Percentiles rank a stretch among this genome's conserved stretches.
These are phyloP conservation scores for Aptenodytes forsteri DNA, from an alignment of 2,113 vertebrate genomes.

Conservation along the genomic window DNA sequence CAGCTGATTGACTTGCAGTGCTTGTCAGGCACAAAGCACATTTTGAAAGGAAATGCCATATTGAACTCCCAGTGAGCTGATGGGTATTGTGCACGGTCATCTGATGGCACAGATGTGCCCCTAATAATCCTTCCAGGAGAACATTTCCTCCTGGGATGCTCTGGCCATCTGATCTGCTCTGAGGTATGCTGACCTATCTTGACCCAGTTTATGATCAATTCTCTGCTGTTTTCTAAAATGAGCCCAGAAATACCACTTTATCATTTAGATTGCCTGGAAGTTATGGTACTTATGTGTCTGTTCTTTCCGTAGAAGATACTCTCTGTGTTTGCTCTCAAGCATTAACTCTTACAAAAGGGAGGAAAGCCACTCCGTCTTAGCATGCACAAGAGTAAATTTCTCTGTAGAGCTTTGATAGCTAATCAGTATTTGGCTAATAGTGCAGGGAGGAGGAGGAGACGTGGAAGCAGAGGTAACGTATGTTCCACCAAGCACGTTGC, in stretches of 20 bases:
- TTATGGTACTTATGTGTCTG: neutral
- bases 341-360: neutral
- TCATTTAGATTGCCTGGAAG: slow-evolving; percentile 37
- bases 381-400: neutral
- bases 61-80: slow-evolving; percentile 48
- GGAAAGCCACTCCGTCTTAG: neutral
- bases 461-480: neutral
- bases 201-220: slow-evolving; percentile 66
- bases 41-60: slow-evolving; percentile 61
- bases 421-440: neutral
- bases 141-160: slow-evolving; percentile 53
- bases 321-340: neutral
- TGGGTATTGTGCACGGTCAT: slow-evolving; percentile 51
- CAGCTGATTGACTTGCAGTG: slow-evolving; percentile 29
- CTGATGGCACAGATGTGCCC: slow-evolving; percentile 66
- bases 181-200: slow-evolving; percentile 58
- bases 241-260: slow-evolving; percentile 21
- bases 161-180: slow-evolving; percentile 61
- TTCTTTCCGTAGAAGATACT: neutral
- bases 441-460: neutral
- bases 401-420: neutral
- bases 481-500: neutral
- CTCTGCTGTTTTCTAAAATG: slow-evolving; percentile 8
- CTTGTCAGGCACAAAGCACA: slow-evolving; percentile 48
- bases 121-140: slow-evolving; percentile 63